Evolutionary conservation across 1,140 invertebrate species (phyloP), one percentile per base, ranked within the genome.

Genomic region (Drosophila nigrodunni): DNA sequence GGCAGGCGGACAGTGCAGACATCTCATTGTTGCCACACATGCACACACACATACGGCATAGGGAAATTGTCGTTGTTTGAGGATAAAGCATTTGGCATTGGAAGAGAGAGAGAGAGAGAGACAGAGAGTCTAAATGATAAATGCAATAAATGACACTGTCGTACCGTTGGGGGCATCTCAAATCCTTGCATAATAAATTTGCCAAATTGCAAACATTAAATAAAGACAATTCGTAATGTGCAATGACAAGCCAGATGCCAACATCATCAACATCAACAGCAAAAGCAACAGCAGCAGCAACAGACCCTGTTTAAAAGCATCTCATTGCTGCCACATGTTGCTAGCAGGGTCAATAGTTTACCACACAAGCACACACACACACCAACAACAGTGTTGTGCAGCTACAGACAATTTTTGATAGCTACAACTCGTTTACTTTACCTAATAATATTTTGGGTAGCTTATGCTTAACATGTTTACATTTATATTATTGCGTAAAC

Each of bases 141-240:
- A 89, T 87, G 81, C 86, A 89, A 89, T 89, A 85, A 89, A 89
- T 79, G 85, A 89, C 85, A 89, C 80, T 58, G 52, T 74, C 71
- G 71, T 74, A 62, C 59, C 70, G 82, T 76, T 69, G 78, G 74
- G 69, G 65, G 58, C 44, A 54, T 78, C 74, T 89, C 81, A 83
- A 85, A 89, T 85, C 80, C 85, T 89, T 83, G 80, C 78, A 89
- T 89, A 89, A 89, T 89, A 89, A 90, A 89, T 89, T 89, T 89
- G 72, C 78, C 85, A 85, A 89, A 89, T 89, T 89, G 86, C 85
- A 89, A 89, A 81, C 78, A 89, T 89, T 89, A 89, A 89, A 89
- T 89, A 85, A 89, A 85, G 85, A 89, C 83, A 88, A 75, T 75
- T 30, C 68, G 59, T 68, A 71, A 88, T 82, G 80, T 77, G 85